These are phyloP conservation scores for Chiridota heheva DNA, from an alignment of 35 echinoderm and acorn worm genomes.

Conservation along the genomic window DNA sequence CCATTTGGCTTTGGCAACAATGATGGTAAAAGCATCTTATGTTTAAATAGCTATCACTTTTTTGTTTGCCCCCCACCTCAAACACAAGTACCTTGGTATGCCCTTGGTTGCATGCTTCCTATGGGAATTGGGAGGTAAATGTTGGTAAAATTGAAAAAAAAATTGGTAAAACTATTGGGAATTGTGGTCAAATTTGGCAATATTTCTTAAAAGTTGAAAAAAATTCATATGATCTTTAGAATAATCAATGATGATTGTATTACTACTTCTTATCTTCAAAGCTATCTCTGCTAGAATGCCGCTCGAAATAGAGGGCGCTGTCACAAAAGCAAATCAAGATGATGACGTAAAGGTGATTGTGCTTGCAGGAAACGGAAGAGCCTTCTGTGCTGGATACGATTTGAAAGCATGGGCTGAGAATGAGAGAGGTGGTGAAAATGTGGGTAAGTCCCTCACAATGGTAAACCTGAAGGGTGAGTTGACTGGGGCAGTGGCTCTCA, in stretches of 20 bases:
- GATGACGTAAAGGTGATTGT: constrained; percentile 35
- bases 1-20: too few species aligned
- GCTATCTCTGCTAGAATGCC: constrained; percentile 15
- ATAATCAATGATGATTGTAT: not conserved
- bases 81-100: too few species aligned
- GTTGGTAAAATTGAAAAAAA: too few species aligned
- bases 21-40: too few species aligned
- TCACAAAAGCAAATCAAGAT: constrained; percentile 32
- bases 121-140: too few species aligned
- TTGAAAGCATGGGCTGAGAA: constrained; percentile 24
- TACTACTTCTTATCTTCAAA: not conserved
- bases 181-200: too few species aligned
- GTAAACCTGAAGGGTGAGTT: not conserved
- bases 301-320: not conserved
- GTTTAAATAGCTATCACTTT: too few species aligned
- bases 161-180: too few species aligned
- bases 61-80: too few species aligned
- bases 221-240: not conserved
- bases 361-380: constrained; percentile 17
- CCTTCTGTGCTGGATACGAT: constrained; percentile 39
- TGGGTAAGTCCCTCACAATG: not conserved
- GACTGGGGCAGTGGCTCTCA: not conserved
- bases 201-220: too few species aligned
- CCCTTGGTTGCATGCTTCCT: too few species aligned
- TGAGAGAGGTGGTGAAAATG: not conserved